These are phyloP conservation scores for Parazoanthus swiftii DNA, from an alignment of 92 coral and sea anemone species.

Conservation along the genomic window DNA sequence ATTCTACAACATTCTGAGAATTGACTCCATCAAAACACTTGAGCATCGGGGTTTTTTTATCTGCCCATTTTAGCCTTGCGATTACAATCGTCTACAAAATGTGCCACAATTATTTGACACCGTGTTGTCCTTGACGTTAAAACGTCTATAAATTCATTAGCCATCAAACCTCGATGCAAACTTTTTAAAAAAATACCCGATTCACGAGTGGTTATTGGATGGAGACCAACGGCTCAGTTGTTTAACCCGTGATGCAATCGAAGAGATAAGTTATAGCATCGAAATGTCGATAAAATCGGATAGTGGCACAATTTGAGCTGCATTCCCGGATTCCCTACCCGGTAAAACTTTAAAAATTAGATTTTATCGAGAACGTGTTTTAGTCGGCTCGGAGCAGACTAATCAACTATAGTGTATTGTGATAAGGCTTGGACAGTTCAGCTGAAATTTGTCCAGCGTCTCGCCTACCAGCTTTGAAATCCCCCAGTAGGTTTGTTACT, in stretches of 20 bases:
- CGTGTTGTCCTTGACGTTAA: neutral
- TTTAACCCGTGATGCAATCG: neutral
- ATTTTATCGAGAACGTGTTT: slow-evolving; percentile 4
- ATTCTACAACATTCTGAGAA: neutral
- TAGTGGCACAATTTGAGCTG: neutral
- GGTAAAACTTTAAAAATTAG: slow-evolving; percentile 2
- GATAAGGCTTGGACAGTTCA: neutral
- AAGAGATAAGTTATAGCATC: neutral
- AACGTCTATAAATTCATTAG: neutral
- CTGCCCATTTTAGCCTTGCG: neutral
- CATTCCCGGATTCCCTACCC: neutral
- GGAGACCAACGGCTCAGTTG: neutral
- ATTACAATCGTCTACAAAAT: too few relatives aligned
- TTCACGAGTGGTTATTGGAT: neutral
- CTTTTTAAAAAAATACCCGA: neutral
- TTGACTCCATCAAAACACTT: neutral
- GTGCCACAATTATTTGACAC: neutral
- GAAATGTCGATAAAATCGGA: slow-evolving; percentile 2
- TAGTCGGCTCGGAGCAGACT: slow-evolving; percentile 15
- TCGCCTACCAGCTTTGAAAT: neutral
- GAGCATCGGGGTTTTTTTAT: neutral
- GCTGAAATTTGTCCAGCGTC: neutral
- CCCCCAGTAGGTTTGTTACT: neutral
- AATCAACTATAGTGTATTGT: neutral
- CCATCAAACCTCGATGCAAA: neutral